Base-by-base conservation (phyloP, 2,888 invertebrate species). In the Cylloceria caligata region DNA sequence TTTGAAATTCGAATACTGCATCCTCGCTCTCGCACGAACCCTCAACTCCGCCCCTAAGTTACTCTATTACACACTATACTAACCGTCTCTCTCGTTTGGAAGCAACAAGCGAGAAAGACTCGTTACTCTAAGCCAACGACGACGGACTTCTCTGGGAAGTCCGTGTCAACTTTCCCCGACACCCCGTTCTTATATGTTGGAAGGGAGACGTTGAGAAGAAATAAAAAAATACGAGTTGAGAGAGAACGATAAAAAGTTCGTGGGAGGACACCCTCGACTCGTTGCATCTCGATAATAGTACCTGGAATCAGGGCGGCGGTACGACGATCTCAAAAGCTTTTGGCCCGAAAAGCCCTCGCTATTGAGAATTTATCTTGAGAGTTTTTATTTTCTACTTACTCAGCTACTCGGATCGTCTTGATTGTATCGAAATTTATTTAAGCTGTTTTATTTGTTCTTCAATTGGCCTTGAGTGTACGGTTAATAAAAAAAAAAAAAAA, bases 1-100 rank as follows among this genome's bases (percentile, higher is more conserved):
- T 90, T 90, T 90, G 90, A 90, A 90, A 90, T 88, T 82, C 74
- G 90, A 90, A 88, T 85, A 87, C 84, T 83, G 86, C 79, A 80
- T 75, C 86, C 83, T 87, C 84, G 77, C 77, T 30, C 76, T 85
- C 75, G 72, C 83, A 85, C 84, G 62, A 55, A 42, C 27, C 72
- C 73, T 47, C 82, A 79, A 85, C 89, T 81, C 87, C 87, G 87
- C 88, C 87, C 88, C 84, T 69, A 71, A 84, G 84, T 86, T 87
- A 87, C 88, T 86, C 87, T 86, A 88, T 89, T 86, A 88, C 87
- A 83, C 79, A 67, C 83, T 86, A 84, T 69, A 76, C 68, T 62
- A 62, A 62, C 55, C 52, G 34, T 62, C 52, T 69, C 77, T 11
- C 49, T 57, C 57, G 47, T 49, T 45, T 16, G 4, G 5, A 72